phyloP scores from a whole-genome alignment of 2,888 invertebrate species.

The Melikaiella ostensackeni region DNA sequence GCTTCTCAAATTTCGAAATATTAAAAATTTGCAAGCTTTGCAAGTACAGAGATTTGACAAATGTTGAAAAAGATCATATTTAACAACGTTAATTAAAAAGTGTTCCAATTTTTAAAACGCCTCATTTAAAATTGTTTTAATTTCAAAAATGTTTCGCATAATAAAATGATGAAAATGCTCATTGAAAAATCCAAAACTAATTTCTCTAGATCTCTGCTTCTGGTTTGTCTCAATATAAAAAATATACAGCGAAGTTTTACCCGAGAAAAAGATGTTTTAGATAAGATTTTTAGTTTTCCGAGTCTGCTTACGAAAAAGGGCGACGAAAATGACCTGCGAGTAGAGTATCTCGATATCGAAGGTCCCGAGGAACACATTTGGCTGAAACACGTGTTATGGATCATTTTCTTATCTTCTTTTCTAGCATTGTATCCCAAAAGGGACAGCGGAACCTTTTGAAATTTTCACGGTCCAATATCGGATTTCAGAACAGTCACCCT shows the following conservation, averaged over 20 bases:
- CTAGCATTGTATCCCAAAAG: constrained; percentile 22
- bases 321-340: constrained; percentile 27
- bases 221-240: too few relatives aligned
- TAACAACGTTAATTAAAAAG: too few relatives aligned
- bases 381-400: constrained; percentile 32
- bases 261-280: neutral
- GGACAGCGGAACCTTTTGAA: constrained; percentile 15
- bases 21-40: too few relatives aligned
- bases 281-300: constrained; percentile 3
- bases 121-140: too few relatives aligned
- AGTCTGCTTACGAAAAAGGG: neutral
- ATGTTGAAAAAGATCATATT: too few relatives aligned
- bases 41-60: too few relatives aligned
- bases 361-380: constrained; percentile 28
- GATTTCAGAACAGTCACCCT: constrained; percentile 18
- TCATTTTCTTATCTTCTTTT: constrained; percentile 24
- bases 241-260: neutral
- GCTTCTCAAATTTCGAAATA: too few relatives aligned
- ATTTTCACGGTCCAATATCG: constrained; percentile 17
- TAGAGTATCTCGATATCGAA: constrained; percentile 7
- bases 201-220: neutral
- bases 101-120: too few relatives aligned
- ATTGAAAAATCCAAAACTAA: too few relatives aligned
- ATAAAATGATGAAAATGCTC: too few relatives aligned
- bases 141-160: too few relatives aligned